Conservation (phyloP, 2,113 vertebrate species). For the Malurus melanocephalus region DNA sequence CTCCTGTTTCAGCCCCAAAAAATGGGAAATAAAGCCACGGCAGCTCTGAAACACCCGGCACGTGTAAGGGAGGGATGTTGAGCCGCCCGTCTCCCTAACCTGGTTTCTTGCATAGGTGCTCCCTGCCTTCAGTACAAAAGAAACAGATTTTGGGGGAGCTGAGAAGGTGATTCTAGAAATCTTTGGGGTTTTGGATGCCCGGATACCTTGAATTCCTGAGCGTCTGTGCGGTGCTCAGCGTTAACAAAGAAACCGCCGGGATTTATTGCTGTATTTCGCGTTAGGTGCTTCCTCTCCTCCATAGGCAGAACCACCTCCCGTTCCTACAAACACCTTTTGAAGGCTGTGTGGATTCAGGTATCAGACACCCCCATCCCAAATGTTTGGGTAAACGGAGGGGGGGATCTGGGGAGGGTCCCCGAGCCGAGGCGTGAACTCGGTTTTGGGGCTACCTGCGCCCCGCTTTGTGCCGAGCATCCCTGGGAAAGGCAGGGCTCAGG, state of each 20-base stretch:
- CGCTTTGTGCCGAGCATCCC: background rate
- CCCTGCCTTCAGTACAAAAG: background rate
- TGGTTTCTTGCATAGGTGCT: background rate
- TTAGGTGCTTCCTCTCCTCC: background rate
- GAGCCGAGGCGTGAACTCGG: fast-evolving
- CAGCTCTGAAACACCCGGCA: background rate
- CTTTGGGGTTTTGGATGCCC: background rate
- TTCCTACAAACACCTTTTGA: background rate
- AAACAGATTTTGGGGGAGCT: background rate
- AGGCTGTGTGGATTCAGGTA: background rate
- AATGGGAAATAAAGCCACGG: background rate
- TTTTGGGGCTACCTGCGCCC: background rate
- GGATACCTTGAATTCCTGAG: background rate
- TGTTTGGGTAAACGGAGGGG: fast-evolving
- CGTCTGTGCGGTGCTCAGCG: background rate
- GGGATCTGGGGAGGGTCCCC: background rate
- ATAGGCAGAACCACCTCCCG: background rate
- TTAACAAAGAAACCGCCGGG: conserved; percentile 17
- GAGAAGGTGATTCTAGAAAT: background rate
- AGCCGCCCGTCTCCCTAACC: background rate
- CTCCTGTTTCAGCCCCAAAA: background rate
- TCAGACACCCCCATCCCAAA: fast-evolving
- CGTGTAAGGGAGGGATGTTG: background rate
- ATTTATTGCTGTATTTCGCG: background rate
- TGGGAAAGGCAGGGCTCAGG: background rate